Evolutionary conservation across 2,888 invertebrate species (phyloP), one percentile per base, ranked within the genome.

Genomic region (Drosophila mulleri): DNA sequence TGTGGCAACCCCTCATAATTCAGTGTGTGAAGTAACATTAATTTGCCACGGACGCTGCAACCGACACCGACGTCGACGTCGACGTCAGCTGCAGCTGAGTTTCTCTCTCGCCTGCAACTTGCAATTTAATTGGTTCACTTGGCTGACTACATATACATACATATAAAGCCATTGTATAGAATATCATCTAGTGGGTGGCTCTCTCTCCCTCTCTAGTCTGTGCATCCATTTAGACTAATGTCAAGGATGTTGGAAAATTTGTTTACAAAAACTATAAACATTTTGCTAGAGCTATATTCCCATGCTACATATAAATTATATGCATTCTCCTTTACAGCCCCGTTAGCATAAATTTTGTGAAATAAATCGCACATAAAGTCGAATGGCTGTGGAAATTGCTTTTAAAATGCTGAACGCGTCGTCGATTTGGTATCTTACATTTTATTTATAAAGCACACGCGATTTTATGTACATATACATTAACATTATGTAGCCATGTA

Each of bases 1-100:
- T 88, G 87, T 75, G 87, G 90, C 84, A 82, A 79, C 61, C 54
- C 75, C 75, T 79, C 89, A 90, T 88, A 88, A 88, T 82, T 88
- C 88, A 88, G 77, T 59, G 75, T 78, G 86, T 83, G 79, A 78
- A 82, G 78, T 67, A 83, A 84, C 80, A 83, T 82, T 78, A 79
- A 79, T 80, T 84, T 79, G 82, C 79, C 65, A 70, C 67, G 62
- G 67, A 50, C 48, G 58, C 50, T 57, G 57, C 57, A 42, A 32
- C 56, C 56, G 56, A 56, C 56, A 56, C 1, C 47, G 35, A 9
- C n/a, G 23, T 26, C 18, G 37, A 18, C 16, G 23, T 2, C 41
- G 18, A 18, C 41, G 41, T 26, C 37, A 42, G 44, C 57, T 18
- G 20, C 70, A 44, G 48, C 47, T n/a, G 32, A 53, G 58, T 41